phyloP scores from a whole-genome alignment of 2,797 vertebrate species.

The Lerista edwardsae region DNA sequence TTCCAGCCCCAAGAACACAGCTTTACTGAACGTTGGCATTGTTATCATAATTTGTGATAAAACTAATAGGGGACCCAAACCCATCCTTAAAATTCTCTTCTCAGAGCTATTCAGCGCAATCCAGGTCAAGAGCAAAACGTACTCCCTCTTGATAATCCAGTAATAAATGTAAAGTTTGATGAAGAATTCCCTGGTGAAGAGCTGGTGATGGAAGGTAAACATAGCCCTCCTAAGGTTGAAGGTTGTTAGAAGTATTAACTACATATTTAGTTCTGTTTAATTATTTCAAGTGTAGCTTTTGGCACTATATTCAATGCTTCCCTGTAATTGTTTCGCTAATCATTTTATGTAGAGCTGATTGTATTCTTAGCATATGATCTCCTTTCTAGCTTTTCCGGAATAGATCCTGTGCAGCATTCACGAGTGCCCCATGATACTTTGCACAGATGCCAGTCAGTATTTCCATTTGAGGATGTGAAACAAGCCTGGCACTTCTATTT shows the following conservation, averaged over 20 bases:
- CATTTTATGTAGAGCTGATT: too few species aligned
- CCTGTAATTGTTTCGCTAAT: too few species aligned
- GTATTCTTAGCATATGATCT: too few species aligned
- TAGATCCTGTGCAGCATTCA: too few species aligned
- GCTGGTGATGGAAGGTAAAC: slow-evolving; percentile 84
- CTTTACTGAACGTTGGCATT: neutral
- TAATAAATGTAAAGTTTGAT: slow-evolving; percentile 85
- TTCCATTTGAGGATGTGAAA: neutral
- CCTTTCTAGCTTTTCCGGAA: neutral
- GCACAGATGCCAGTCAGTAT: neutral
- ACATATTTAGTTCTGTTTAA: too few species aligned
- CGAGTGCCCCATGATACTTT: neutral
- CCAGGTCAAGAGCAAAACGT: slow-evolving; percentile 77
- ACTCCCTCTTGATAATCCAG: slow-evolving; percentile 84
- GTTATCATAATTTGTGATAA: neutral
- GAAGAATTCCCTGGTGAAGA: slow-evolving; percentile 90
- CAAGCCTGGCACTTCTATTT: neutral
- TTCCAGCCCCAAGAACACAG: too few species aligned
- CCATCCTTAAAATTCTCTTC: slow-evolving; percentile 9
- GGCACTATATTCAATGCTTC: too few species aligned
- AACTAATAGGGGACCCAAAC: neutral
- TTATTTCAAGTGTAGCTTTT: neutral
- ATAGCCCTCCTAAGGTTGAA: neutral
- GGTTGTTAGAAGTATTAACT: neutral
- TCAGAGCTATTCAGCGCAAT: slow-evolving; percentile 75